Evolutionary conservation across 2,113 vertebrate genomes (phyloP), one percentile per base, ranked within the genome.

Genomic region (Phoenicopterus ruber): DNA sequence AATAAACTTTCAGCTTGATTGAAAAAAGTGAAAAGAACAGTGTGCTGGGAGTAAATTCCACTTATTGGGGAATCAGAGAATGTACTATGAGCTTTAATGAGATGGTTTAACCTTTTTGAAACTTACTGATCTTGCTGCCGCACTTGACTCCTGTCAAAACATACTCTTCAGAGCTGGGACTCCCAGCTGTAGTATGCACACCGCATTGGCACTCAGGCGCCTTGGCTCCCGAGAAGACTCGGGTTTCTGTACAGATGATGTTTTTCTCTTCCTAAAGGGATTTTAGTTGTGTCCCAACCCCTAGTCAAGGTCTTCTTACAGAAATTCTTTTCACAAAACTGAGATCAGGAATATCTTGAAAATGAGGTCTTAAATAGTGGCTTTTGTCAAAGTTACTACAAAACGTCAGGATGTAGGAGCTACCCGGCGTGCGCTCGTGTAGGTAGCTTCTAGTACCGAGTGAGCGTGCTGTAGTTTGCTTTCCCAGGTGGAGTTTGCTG

Each of bases 341-440:
- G 13, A 58, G 19, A 67, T 38, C 31, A 44, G 49, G 17, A 62
- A 38, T 82, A 78, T 44, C 40, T 44, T 82, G 71, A 73, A 78
- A 86, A 44, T 29, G 38, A 77, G 17, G 17, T 55, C n/a, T 58
- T 82, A 49, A 59, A 38, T 6, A 44, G 7, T 42, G 25, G 13
- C 17, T 84, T 76, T 91, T 77, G 17, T 46, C 40, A 46, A 90
- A 82, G 20, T 40, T 66, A 19, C 18, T 40, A 18, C 18, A 57
- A 73, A 47, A 62, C 57, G 22, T 47, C 29, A n/a, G 34, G 47
- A 52, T 61, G 6, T 52, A 34, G 21, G 18, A 59, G 34, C 31
- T 69, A 44, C 24, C 8, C 31, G 31, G 19, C n/a, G 34, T 31
- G 31, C 12, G 1, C 13, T 78, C 1, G 0, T 50, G 5, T 3